These are phyloP conservation scores for Aleadryas rufinucha DNA, from an alignment of 2,113 vertebrate genomes.

Conservation along the genomic window DNA sequence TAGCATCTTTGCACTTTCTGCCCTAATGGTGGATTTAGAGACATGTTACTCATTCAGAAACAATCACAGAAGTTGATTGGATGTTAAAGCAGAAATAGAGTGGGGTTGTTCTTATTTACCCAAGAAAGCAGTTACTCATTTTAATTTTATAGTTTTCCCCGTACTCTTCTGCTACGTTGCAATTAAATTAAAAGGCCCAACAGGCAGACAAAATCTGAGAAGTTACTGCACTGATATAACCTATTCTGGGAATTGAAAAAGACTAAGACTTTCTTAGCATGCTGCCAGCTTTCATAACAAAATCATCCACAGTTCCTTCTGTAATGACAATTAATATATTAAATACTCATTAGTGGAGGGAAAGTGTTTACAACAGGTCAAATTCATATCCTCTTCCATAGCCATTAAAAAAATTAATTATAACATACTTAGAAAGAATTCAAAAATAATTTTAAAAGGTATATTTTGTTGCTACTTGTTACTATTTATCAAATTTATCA, in stretches of 20 bases:
- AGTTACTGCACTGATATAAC: neutral
- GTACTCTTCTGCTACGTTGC: neutral
- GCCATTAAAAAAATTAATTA: neutral
- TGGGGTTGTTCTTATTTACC: neutral
- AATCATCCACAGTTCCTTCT: neutral
- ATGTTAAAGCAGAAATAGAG: neutral
- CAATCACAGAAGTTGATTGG: neutral
- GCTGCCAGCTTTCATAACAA: neutral
- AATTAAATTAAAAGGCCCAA: neutral
- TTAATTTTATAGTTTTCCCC: neutral
- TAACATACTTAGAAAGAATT: neutral
- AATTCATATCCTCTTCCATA: neutral
- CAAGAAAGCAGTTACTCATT: neutral
- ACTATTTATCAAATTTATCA: neutral
- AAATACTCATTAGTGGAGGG: neutral
- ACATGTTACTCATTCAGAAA: neutral
- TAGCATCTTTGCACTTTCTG: neutral
- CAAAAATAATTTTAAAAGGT: neutral
- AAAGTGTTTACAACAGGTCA: neutral
- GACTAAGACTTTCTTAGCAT: neutral
- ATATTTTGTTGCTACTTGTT: neutral
- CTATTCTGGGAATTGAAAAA: neutral
- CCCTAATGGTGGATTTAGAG: neutral
- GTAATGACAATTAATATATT: neutral
- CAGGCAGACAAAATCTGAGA: neutral